Base-by-base conservation (phyloP, 2,797 vertebrate genomes). In the Poeciliopsis infans region DNA sequence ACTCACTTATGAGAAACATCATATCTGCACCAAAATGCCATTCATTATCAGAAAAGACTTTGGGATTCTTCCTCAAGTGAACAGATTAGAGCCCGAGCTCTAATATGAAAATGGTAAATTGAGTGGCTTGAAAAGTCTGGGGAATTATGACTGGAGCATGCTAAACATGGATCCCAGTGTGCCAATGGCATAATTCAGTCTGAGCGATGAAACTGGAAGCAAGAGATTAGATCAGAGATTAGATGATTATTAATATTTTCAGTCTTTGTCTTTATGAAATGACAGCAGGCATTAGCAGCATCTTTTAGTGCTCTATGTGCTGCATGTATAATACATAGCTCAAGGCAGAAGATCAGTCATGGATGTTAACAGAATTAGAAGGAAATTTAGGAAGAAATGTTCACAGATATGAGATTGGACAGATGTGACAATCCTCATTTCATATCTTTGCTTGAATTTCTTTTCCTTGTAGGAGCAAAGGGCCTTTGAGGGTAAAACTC, bases 1-100 rank as follows among this genome's bases (percentile, higher is more conserved):
- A 31, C 80, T 61, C 83, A 81, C 86, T 83, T 90, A 91, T 88
- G 90, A 78, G 86, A 78, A 81, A 83, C 81, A 87, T 91, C 89
- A 77, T 83, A 87, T 89, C 86, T 79, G 91, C 80, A 92, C 93
- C 91, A 85, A 92, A 92, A 90, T 84, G 75, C 41, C 88, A 91
- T 91, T 92, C 92, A 93, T 94, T 94, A 91, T 79, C 55, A 75
- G 85, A 87, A 93, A 90, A 85, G 73, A 79, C 81, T 76, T 80
- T 77, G 53, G 87, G 88, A 89, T 89, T 85, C 84, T 92, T 91
- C 87, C 86, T 79, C 76, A 90, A 93, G 93, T 93, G 91, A 92
- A 84, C 68, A 83, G 88, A 93, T 93, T 93, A 92, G 80, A 75
- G 85, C 68, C 31, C 45, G 55, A 18, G 13, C 68, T 81, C 88